A percentile compares a stretch with the other conserved stretches of the same genome.
Conservation (phyloP, 1,140 invertebrate genomes). For the Nasonia longicornis region DNA sequence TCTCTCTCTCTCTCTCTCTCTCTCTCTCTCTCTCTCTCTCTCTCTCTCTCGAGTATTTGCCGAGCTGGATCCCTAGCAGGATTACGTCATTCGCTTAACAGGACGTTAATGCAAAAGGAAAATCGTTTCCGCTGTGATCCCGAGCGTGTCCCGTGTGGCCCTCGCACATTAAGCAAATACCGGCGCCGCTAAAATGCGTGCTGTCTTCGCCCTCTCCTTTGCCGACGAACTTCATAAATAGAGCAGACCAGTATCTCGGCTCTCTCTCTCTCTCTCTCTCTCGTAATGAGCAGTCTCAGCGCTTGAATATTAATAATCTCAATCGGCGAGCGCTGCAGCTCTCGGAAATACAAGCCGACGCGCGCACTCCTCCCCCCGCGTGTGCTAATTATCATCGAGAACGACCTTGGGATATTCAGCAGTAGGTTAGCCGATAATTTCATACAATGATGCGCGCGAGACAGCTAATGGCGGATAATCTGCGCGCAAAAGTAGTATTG, state of each 20-base stretch:
- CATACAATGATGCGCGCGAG: neutral
- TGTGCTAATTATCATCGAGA: neutral
- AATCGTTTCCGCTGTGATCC: slow-evolving; percentile 38
- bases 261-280: neutral
- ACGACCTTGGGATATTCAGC: neutral
- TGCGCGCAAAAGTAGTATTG: slow-evolving; percentile 4
- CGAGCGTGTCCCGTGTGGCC: slow-evolving; percentile 29
- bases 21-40: slow-evolving; percentile 5
- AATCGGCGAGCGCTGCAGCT: neutral
- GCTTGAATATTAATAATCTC: neutral
- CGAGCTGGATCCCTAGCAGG: slow-evolving; percentile 52
- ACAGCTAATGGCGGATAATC: slow-evolving; percentile 19
- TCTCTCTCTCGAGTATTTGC: slow-evolving; percentile 15
- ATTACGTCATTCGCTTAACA: slow-evolving; percentile 60
- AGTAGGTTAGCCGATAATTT: neutral
- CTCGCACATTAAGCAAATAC: slow-evolving; percentile 23
- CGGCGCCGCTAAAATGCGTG: neutral
- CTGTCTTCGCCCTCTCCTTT: neutral
- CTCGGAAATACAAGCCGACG: neutral
- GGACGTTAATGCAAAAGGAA: slow-evolving; percentile 57
- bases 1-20: slow-evolving; percentile 20
- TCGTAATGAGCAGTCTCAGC: too few relatives aligned
- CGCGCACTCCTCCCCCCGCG: neutral
- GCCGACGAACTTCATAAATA: too few relatives aligned
- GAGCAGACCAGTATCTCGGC: neutral